Base-by-base conservation (phyloP, 1,140 invertebrate genomes). In the Limonius californicus region DNA sequence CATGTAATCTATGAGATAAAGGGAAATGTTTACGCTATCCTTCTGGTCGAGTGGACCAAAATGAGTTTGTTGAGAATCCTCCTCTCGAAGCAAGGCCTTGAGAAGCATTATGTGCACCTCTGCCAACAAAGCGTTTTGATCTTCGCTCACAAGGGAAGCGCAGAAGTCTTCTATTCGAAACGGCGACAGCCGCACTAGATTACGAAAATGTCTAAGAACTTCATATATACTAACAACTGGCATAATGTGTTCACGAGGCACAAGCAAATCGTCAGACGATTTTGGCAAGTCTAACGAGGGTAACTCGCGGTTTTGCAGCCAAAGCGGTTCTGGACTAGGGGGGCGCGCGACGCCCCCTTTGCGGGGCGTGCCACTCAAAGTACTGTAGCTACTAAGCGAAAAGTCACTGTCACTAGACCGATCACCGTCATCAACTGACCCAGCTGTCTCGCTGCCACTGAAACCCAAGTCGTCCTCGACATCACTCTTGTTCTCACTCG, bases 151-250 rank as follows among this genome's bases (percentile, higher is more conserved):
- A n/a, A 98, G 72, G 27, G 93, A 91, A 7, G 92, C 91, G 82
- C 94, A 95, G 74, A 98, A 92, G 77, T 98, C 95, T 82, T 98
- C 97, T 76, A 98, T 89, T 63, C 93, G 85, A 79, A 97, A 98
- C 47, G 94, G 94, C 12, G 95, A 95, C 2, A 99, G 79, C 57
- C 95, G 83, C 6, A 98, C 87, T 64, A 95, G 83, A 69, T 89
- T 90, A 67, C 91, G 84, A 77, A 97, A 98, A 74, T 95, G 90
- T 67, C 95, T 82, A 23, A 98, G 77, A 14, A 97, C 91, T 84
- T 99, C 97, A 80, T 98, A 98, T 60, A 98, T 87, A 64, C 89
- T 88, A 16, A 94, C 78, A 16, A 88, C 86, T 72, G 87, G 82
- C 82, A 98, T 85, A 11, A 95, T 82, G 70, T 89, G 78, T 67